These are phyloP conservation scores for Peromyscus melanophrys DNA, from an alignment of 2,797 vertebrate species.

Conservation along the genomic window DNA sequence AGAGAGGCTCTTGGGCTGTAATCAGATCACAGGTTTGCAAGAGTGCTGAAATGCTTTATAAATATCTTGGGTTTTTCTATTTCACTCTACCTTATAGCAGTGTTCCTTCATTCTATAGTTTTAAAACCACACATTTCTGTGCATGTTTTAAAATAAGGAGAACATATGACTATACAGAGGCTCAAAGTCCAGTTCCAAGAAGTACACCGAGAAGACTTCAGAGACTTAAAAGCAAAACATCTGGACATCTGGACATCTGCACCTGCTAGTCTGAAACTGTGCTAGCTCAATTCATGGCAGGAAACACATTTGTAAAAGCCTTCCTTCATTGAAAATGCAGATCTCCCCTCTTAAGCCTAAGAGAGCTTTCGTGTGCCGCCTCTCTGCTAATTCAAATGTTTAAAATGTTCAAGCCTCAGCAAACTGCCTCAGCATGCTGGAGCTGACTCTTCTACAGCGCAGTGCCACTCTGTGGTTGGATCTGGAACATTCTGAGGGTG, in stretches of 20 bases:
- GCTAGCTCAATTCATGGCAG: neutral
- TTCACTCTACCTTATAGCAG: neutral
- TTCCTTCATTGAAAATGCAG: neutral
- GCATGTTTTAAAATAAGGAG: neutral
- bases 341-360: neutral
- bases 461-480: conserved; percentile 86
- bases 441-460: conserved; percentile 72
- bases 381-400: too few relatives aligned
- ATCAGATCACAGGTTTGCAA: neutral
- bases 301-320: neutral
- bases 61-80: neutral
- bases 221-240: neutral
- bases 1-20: neutral
- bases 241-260: neutral
- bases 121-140: neutral
- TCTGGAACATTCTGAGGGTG: conserved; percentile 45
- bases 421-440: fast-evolving
- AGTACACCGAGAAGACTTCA: neutral
- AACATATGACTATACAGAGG: neutral
- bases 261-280: neutral
- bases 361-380: neutral
- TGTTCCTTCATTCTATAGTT: neutral
- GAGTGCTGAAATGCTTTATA: neutral
- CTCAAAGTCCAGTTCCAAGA: neutral
- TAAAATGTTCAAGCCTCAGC: neutral